Evolutionary conservation across 1,140 invertebrate genomes (phyloP).

Genomic region (Aethina tumida): DNA sequence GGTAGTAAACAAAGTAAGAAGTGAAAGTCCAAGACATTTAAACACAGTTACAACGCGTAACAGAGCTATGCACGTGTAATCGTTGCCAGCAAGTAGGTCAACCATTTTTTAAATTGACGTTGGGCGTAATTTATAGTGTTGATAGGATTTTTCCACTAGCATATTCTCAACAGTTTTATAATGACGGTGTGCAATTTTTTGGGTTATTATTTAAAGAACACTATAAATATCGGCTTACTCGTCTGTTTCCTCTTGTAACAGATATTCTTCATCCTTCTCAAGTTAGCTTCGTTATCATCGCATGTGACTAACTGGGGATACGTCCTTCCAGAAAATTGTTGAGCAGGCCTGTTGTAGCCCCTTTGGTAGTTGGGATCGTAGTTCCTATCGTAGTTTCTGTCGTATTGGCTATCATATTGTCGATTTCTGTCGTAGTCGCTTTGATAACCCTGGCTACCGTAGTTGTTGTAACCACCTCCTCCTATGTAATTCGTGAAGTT

Average conservation of each 20-base stretch:
- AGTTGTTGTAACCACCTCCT: constrained; percentile 8
- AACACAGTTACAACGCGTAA: no score
- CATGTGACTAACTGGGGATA: constrained; percentile 14
- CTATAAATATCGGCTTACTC: constrained; percentile 19
- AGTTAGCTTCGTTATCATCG: constrained; percentile 18
- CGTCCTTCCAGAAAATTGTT: constrained; percentile 4
- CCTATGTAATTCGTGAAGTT: constrained; percentile 11
- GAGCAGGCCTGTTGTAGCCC: constrained; percentile 18
- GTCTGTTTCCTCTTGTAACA: constrained; percentile 25
- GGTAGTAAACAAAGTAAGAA: no score
- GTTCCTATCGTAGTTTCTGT: constrained; percentile 20
- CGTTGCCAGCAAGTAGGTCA: no score
- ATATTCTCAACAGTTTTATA: no score
- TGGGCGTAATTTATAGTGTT: no score
- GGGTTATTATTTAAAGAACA: no score
- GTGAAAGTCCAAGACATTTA: no score
- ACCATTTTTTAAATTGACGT: no score
- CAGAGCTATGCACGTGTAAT: no score
- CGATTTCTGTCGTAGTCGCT: constrained; percentile 11
- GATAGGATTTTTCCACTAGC: no score
- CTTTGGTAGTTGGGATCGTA: constrained; percentile 17
- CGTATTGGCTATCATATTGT: constrained; percentile 12
- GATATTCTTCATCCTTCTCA: constrained; percentile 20
- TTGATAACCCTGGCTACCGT: constrained; percentile 11
- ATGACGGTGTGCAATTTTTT: no score